Evolutionary conservation across 2,888 invertebrate genomes (phyloP).

Genomic region (Synanthedon tipuliformis): DNA sequence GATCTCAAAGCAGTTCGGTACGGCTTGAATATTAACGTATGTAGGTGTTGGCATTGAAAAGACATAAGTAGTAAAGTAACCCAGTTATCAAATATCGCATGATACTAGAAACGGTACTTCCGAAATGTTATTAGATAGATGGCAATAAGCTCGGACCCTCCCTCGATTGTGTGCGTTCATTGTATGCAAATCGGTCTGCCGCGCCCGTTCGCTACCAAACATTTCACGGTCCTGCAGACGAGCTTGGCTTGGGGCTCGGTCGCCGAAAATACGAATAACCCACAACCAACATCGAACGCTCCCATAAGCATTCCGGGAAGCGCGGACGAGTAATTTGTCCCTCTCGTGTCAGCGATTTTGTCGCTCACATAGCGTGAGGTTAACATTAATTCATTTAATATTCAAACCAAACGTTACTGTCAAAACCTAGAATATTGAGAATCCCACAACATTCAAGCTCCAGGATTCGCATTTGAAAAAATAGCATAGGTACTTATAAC

Average conservation of each 20-base stretch:
- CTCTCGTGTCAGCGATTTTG: conserved; percentile 48
- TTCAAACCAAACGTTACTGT: too few relatives aligned
- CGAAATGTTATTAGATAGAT: conserved; percentile 45
- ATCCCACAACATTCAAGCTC: too few relatives aligned
- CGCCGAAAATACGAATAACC: conserved; percentile 40
- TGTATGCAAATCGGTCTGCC: conserved; percentile 52
- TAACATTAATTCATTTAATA: background rate
- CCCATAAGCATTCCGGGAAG: conserved; percentile 40
- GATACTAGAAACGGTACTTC: conserved; percentile 49
- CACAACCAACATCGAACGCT: conserved; percentile 20
- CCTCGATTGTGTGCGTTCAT: conserved; percentile 45
- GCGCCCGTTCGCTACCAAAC: conserved; percentile 50
- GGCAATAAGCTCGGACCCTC: conserved; percentile 34
- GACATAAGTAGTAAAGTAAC: conserved; percentile 2
- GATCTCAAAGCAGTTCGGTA: too few relatives aligned
- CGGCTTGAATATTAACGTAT: too few relatives aligned
- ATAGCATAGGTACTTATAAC: too few relatives aligned
- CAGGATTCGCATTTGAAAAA: too few relatives aligned
- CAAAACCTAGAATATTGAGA: too few relatives aligned
- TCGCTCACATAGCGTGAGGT: conserved; percentile 12
- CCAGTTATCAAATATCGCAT: conserved; percentile 30
- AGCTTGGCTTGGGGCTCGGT: conserved; percentile 18
- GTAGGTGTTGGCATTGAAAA: too few relatives aligned
- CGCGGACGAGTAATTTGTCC: conserved; percentile 50
- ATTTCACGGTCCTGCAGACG: conserved; percentile 36